Evolutionary conservation across 2,888 invertebrate genomes (phyloP).

Genomic region (Arrhopalites spinosus): DNA sequence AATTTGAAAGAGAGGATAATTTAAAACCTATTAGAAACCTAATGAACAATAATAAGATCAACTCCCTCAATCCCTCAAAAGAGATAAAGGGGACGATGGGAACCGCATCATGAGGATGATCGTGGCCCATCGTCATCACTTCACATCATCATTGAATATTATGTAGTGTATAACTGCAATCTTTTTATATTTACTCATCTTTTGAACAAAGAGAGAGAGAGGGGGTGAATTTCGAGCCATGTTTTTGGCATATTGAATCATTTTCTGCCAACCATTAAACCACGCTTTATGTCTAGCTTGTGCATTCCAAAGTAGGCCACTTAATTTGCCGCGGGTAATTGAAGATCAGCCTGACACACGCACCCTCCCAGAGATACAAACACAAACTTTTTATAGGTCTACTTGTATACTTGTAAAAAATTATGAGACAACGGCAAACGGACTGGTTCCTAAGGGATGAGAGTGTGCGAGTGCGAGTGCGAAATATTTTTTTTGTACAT

Average conservation of each 20-base stretch:
- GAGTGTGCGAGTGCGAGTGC: too few species aligned
- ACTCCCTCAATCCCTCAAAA: too few species aligned
- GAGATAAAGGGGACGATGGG: too few species aligned
- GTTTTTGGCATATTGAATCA: constrained; percentile 5
- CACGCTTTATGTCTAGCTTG: neutral
- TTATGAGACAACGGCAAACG: too few species aligned
- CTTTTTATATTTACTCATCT: too few species aligned
- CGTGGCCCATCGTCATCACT: too few species aligned
- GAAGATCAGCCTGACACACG: neutral
- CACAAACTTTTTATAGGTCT: too few species aligned
- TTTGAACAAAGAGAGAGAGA: neutral
- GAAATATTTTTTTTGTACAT: too few species aligned
- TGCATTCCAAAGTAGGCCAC: constrained; percentile 15
- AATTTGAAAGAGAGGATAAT: neutral
- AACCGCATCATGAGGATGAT: neutral
- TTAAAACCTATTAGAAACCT: constrained; percentile 15
- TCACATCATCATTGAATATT: too few species aligned
- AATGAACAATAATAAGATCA: constrained; percentile 9
- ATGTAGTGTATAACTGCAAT: too few species aligned
- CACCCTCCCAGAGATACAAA: neutral
- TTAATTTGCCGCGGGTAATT: constrained; percentile 24
- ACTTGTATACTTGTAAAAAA: too few species aligned
- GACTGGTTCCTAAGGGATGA: too few species aligned
- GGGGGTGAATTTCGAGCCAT: neutral
- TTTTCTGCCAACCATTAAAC: neutral